A percentile compares a stretch with the other conserved stretches of the same genome.
Conservation (phyloP, 2,797 vertebrate species). For the Muscicapa striata region DNA sequence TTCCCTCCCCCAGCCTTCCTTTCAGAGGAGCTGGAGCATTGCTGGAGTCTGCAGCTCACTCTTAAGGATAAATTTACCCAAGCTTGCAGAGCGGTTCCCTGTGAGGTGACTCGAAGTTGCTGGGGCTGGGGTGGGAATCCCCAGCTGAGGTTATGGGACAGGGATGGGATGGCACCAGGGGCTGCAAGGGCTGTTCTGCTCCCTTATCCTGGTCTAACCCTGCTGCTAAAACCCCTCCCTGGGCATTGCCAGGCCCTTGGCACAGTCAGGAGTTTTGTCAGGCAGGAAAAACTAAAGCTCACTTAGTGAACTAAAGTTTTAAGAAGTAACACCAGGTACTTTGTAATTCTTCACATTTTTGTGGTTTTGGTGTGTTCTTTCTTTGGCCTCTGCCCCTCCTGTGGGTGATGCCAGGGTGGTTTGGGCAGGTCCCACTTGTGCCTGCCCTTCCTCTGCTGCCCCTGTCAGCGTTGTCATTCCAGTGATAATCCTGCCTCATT, state of each 20-base stretch:
- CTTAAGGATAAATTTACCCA: background rate
- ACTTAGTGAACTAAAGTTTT: background rate
- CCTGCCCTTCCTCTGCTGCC: background rate
- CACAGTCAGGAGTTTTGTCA: background rate
- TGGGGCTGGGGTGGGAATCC: background rate
- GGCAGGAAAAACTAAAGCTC: fast-evolving
- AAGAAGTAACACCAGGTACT: background rate
- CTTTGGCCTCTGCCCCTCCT: background rate
- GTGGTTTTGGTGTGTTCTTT: background rate
- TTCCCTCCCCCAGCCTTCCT: slow-evolving; percentile 36
- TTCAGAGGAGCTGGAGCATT: background rate
- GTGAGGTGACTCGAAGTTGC: background rate
- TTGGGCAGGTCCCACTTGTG: background rate
- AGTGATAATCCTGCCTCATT: slow-evolving; percentile 60
- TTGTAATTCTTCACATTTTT: fast-evolving
- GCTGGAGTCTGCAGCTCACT: slow-evolving; percentile 30
- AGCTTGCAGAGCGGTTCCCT: background rate
- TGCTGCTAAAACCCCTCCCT: background rate
- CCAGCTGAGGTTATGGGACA: fast-evolving
- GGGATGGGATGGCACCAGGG: background rate
- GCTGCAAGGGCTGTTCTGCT: background rate
- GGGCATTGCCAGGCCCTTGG: background rate
- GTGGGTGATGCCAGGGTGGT: fast-evolving
- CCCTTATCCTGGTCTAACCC: fast-evolving
- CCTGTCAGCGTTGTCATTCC: background rate